These are phyloP conservation scores for Drosophila differens DNA, from an alignment of 2,888 invertebrate genomes.

Conservation along the genomic window DNA sequence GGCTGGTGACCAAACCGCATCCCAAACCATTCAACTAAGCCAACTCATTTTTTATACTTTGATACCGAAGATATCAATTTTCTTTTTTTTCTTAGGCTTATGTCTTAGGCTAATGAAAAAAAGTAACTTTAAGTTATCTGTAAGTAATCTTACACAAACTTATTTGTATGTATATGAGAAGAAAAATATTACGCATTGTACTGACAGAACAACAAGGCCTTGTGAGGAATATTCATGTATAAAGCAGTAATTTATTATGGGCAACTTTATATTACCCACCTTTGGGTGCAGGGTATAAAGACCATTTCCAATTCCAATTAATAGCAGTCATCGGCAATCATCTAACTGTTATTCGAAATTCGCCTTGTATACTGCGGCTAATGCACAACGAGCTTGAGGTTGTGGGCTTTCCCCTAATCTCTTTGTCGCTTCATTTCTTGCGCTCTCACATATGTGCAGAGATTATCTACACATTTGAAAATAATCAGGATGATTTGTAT, in stretches of 20 bases:
- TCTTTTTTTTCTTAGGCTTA: neutral
- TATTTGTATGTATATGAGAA: neutral
- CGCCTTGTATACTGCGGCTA: constrained; percentile 23
- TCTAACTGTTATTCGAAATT: constrained; percentile 54
- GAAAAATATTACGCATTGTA: neutral
- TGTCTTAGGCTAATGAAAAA: neutral
- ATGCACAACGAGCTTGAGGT: constrained; percentile 13
- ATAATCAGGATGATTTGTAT: too few relatives aligned
- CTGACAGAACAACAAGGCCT: too few relatives aligned
- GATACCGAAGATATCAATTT: neutral
- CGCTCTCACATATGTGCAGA: constrained; percentile 10
- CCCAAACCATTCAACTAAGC: neutral
- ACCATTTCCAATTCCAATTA: constrained; percentile 69
- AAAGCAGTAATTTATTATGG: neutral
- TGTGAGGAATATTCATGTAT: neutral
- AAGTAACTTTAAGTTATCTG: neutral
- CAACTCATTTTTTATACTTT: neutral
- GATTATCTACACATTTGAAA: neutral
- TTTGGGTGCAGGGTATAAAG: constrained; percentile 36
- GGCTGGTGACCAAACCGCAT: neutral
- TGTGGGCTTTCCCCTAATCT: constrained; percentile 24
- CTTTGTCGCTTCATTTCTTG: constrained; percentile 26
- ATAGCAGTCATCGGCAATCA: constrained; percentile 53
- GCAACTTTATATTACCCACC: neutral
- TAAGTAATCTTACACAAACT: neutral